Percentiles rank a stretch among this genome's conserved stretches.
Conservation (phyloP, 2,888 invertebrate genomes). For the Hemicrepidius hirtus region DNA sequence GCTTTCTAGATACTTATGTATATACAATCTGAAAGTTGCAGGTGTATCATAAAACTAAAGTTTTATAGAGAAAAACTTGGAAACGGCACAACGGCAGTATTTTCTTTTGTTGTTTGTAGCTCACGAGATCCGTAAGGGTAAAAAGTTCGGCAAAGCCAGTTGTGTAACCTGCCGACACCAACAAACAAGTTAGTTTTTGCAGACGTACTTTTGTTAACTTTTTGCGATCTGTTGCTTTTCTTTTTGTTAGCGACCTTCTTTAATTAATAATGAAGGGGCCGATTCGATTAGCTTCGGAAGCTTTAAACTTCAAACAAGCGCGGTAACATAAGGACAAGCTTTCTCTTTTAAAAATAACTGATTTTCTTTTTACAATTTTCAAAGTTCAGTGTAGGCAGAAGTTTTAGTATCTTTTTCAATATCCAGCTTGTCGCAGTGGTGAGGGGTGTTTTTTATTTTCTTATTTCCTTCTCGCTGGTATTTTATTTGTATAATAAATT, state of each 20-base stretch:
- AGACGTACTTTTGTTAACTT: constrained; percentile 53
- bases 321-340: neutral
- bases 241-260: constrained; percentile 16
- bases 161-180: constrained; percentile 58
- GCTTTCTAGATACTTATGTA: neutral
- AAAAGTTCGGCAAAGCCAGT: constrained; percentile 56
- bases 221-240: constrained; percentile 41
- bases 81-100: constrained; percentile 7
- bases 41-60: constrained; percentile 24
- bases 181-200: constrained; percentile 59
- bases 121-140: constrained; percentile 55
- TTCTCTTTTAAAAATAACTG: neutral
- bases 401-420: too few species aligned
- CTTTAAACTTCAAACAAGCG: constrained; percentile 20
- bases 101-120: constrained; percentile 33
- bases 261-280: constrained; percentile 30
- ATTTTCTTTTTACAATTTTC: neutral
- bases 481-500: too few species aligned
- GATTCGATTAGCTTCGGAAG: constrained; percentile 18
- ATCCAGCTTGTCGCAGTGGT: too few species aligned
- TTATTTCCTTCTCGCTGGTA: too few species aligned
- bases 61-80: constrained; percentile 8
- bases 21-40: neutral
- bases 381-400: too few species aligned
- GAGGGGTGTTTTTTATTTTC: too few species aligned